Conservation (phyloP, 2,113 vertebrate species). For the Myotis davidii region DNA sequence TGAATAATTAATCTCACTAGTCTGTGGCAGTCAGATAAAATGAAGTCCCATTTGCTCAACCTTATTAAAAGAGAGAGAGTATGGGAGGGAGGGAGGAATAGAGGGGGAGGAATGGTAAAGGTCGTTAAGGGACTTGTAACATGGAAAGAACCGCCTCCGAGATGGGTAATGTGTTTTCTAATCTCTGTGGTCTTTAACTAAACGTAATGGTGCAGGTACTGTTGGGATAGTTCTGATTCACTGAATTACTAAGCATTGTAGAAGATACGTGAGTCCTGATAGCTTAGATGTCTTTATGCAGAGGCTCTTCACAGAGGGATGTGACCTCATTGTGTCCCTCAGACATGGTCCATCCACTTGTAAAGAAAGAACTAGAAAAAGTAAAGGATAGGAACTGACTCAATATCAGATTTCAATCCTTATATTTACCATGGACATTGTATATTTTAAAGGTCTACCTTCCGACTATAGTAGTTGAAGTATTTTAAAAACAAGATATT, state of each 20-base stretch:
- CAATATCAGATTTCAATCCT: not conserved
- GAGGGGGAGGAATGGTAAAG: slow-evolving; percentile 81
- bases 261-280: slow-evolving; percentile 71
- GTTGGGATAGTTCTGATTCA: slow-evolving; percentile 77
- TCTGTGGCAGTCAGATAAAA: slow-evolving; percentile 86
- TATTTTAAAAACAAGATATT: slow-evolving; percentile 9
- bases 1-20: slow-evolving; percentile 88
- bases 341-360: slow-evolving; percentile 3
- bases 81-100: slow-evolving; percentile 52
- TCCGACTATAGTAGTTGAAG: not conserved
- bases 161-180: slow-evolving; percentile 85
- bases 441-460: not conserved
- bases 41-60: slow-evolving; percentile 90
- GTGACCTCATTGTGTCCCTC: not conserved
- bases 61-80: slow-evolving; percentile 88
- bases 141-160: slow-evolving; percentile 80
- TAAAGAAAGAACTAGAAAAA: slow-evolving; percentile 33
- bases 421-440: not conserved
- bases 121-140: slow-evolving; percentile 87
- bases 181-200: slow-evolving; percentile 90
- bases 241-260: slow-evolving; percentile 85
- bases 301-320: slow-evolving; percentile 45
- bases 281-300: slow-evolving; percentile 68
- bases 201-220: slow-evolving; percentile 83
- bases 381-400: not conserved